Conservation (phyloP, 1,140 invertebrate genomes). For the Colletes latitarsis region DNA sequence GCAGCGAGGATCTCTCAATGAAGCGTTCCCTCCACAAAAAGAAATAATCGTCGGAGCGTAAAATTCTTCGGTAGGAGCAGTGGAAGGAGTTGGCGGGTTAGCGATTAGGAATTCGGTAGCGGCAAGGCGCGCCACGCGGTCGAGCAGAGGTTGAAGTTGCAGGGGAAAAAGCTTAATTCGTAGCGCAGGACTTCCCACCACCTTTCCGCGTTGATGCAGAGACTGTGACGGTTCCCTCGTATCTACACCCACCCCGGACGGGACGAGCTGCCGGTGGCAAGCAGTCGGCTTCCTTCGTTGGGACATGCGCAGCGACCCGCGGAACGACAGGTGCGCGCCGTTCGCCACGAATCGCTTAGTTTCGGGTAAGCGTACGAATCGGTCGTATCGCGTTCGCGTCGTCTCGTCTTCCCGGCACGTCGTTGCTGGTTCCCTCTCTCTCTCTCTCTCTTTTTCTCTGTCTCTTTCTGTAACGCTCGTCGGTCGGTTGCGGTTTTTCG, state of each 20-base stretch:
- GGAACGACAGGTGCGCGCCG: conserved; percentile 64
- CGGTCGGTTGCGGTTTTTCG: conserved; percentile 22
- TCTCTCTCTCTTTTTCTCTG: conserved; percentile 10
- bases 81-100: too few species aligned
- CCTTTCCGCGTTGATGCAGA: conserved; percentile 11
- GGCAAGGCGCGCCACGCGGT: not conserved
- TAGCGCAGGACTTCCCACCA: conserved; percentile 27
- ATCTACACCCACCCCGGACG: conserved; percentile 50
- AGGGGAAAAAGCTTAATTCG: conserved; percentile 48
- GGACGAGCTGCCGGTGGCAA: conserved; percentile 43
- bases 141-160: not conserved
- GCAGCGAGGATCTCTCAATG: too few species aligned
- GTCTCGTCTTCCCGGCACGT: conserved; percentile 36
- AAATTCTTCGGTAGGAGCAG: too few species aligned
- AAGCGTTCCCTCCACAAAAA: too few species aligned
- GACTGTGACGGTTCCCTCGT: conserved; percentile 35
- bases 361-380: conserved; percentile 64
- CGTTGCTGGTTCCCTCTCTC: conserved; percentile 29
- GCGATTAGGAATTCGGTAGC: not conserved
- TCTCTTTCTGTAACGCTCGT: not conserved
- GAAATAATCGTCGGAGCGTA: too few species aligned
- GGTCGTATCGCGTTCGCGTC: conserved; percentile 48
- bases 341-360: conserved; percentile 58
- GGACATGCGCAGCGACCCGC: conserved; percentile 58
- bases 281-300: conserved; percentile 61